Evolutionary conservation across 2,888 invertebrate species (phyloP).

Genomic region (Drosophila infuscata): DNA sequence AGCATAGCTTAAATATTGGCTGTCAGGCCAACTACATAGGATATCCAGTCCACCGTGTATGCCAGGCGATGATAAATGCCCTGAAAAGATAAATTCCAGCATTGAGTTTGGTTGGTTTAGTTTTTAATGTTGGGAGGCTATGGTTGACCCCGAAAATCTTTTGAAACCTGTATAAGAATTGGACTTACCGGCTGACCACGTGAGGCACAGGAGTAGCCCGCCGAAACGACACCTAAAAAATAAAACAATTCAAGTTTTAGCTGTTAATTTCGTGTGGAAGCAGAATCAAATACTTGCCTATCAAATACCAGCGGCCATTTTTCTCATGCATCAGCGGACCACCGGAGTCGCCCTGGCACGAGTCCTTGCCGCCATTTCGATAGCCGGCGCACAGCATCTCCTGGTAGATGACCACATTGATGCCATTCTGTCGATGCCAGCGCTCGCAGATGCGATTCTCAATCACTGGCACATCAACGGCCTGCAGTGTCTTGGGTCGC

Average conservation of each 20-base stretch:
- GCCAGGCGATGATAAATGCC: constrained; percentile 97
- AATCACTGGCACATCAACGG: constrained; percentile 96
- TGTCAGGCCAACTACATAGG: constrained; percentile 86
- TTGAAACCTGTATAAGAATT: no score
- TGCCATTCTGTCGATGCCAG: constrained; percentile 89
- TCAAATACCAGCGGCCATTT: constrained; percentile 94
- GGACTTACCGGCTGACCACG: constrained; percentile 91
- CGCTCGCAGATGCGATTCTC: constrained; percentile 90
- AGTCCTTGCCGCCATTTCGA: constrained; percentile 90
- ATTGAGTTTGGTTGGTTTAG: background rate
- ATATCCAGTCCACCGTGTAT: constrained; percentile 97
- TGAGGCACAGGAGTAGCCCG: constrained; percentile 97
- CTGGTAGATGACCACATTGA: constrained; percentile 91
- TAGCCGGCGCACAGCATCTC: constrained; percentile 98
- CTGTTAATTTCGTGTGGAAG: rapidly evolving
- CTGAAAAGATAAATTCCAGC: background rate
- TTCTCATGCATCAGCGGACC: constrained; percentile 96
- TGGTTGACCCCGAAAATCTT: background rate
- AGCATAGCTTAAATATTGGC: constrained; percentile 76
- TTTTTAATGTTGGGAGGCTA: background rate
- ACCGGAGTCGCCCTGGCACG: constrained; percentile 89
- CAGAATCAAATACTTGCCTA: constrained; percentile 84
- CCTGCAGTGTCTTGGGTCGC: constrained; percentile 95
- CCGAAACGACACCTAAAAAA: constrained; percentile 91
- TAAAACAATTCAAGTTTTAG: background rate